Percentiles rank a stretch among this genome's conserved stretches.
These are phyloP conservation scores for Drosophila albomicans DNA, from an alignment of 1,140 invertebrate genomes.

Conservation along the genomic window DNA sequence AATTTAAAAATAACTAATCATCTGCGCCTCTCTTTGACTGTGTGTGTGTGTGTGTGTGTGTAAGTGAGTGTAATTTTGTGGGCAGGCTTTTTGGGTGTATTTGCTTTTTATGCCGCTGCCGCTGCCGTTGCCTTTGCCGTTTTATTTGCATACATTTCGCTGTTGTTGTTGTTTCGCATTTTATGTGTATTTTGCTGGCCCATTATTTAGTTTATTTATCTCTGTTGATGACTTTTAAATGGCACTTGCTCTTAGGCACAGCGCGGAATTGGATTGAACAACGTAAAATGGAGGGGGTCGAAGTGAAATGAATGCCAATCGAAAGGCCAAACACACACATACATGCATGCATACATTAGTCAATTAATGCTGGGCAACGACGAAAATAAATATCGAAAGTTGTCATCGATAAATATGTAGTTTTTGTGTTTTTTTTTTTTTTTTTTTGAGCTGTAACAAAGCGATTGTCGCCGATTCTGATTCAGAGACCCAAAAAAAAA, in stretches of 20 bases:
- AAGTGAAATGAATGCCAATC: constrained; percentile 27
- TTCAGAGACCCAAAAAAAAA: constrained; percentile 12
- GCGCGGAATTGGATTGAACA: not conserved
- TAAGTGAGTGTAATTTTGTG: constrained; percentile 29
- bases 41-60: not conserved
- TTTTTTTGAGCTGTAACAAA: not conserved
- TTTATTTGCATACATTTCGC: constrained; percentile 66
- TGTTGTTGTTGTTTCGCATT: constrained; percentile 30
- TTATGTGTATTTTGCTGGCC: constrained; percentile 54
- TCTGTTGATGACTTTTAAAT: constrained; percentile 80
- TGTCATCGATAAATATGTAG: constrained; percentile 10
- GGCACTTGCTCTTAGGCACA: constrained; percentile 61
- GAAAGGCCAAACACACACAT: constrained; percentile 30
- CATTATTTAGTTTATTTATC: constrained; percentile 80
- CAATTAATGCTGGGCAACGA: constrained; percentile 19
- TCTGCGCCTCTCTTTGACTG: constrained; percentile 6
- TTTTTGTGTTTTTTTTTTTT: not conserved
- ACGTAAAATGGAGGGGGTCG: not conserved
- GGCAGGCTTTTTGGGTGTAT: constrained; percentile 40
- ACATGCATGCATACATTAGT: constrained; percentile 1
- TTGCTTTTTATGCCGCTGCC: constrained; percentile 46
- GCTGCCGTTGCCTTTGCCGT: constrained; percentile 22
- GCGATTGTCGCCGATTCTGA: not conserved
- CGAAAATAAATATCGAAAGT: constrained; percentile 13
- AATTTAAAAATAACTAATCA: constrained; percentile 74